These are phyloP conservation scores for Rhagoletis zephyria DNA, from an alignment of 1,140 invertebrate species.

Conservation along the genomic window DNA sequence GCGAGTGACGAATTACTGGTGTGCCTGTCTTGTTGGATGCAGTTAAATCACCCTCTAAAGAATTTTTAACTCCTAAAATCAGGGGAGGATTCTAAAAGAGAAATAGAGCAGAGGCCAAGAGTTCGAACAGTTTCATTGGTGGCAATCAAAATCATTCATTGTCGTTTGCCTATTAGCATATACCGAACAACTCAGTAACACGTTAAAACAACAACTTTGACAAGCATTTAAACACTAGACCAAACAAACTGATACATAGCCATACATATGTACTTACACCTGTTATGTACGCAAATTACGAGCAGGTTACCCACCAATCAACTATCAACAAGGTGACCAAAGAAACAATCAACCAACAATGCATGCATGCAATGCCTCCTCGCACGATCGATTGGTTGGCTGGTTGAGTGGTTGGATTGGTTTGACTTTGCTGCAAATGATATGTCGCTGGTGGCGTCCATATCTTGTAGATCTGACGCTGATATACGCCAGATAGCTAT, in stretches of 20 bases:
- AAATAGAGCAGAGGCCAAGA: too few species aligned
- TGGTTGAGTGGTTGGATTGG: not conserved
- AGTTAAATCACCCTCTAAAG: too few species aligned
- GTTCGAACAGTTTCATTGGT: too few species aligned
- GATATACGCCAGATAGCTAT: not conserved
- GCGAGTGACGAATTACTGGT: too few species aligned
- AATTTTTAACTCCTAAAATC: too few species aligned
- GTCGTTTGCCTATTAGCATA: too few species aligned
- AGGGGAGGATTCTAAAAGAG: too few species aligned
- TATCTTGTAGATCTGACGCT: slow-evolving; percentile 29
- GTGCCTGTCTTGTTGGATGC: too few species aligned
- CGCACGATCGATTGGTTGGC: not conserved
- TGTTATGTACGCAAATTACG: slow-evolving; percentile 27
- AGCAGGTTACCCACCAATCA: slow-evolving; percentile 4
- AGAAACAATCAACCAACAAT: slow-evolving; percentile 8
- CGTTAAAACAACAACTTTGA: not conserved
- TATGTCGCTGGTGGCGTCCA: slow-evolving; percentile 6
- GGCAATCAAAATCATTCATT: too few species aligned
- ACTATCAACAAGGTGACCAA: not conserved
- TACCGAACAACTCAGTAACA: not conserved
- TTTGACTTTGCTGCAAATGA: slow-evolving; percentile 7
- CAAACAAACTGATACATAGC: not conserved
- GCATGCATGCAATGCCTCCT: not conserved
- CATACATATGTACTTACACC: not conserved
- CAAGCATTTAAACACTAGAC: not conserved